A percentile compares a stretch with the other conserved stretches of the same genome.
phyloP scores from a whole-genome alignment of 2,888 invertebrate species.

The Amphimallon solstitiale region DNA sequence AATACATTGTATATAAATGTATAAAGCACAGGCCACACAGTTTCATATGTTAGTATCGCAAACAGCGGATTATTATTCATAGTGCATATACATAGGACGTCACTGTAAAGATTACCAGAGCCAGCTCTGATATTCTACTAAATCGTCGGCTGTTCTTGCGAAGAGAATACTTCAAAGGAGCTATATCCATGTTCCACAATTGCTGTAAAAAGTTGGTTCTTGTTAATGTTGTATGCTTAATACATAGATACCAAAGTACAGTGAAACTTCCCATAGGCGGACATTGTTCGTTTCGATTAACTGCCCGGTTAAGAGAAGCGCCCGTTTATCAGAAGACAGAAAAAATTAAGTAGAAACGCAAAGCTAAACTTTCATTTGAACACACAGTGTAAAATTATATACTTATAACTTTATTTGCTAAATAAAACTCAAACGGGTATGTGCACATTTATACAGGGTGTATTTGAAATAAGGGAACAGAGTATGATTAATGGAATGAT shows the following conservation, averaged over 20 bases:
- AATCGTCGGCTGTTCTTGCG: constrained; percentile 81
- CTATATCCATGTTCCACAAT: constrained; percentile 91
- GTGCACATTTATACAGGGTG: no score
- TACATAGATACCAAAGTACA: not conserved
- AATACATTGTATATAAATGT: not conserved
- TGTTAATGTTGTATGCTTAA: not conserved
- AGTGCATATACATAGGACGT: constrained; percentile 30
- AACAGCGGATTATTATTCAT: constrained; percentile 39
- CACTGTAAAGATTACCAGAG: constrained; percentile 74
- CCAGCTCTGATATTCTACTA: constrained; percentile 69
- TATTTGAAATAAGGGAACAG: no score
- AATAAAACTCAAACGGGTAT: no score
- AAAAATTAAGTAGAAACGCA: no score
- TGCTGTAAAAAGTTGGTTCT: constrained; percentile 61
- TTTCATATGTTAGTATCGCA: not conserved
- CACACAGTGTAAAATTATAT: no score
- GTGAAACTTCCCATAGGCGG: no score
- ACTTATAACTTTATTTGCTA: no score
- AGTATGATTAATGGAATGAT: no score
- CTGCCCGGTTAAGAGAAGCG: no score
- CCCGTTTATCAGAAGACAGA: no score
- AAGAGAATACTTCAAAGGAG: constrained; percentile 83
- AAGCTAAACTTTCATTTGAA: no score
- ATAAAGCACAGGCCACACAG: not conserved
- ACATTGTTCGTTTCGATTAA: no score